Conservation (phyloP, 2,888 invertebrate species). For the Adelphocoris suturalis region DNA sequence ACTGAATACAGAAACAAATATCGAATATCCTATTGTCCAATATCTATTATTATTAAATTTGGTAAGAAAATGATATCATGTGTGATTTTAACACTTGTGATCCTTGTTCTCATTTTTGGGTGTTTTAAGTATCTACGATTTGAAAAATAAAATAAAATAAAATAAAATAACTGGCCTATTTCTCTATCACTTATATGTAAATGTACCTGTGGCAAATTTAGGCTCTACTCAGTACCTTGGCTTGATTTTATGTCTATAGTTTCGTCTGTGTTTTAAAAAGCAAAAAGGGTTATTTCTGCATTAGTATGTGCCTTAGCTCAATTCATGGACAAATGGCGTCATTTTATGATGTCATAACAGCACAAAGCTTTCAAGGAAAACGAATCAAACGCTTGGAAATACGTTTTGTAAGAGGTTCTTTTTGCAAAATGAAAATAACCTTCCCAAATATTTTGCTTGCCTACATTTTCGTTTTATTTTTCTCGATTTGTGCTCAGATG, state of each 20-base stretch:
- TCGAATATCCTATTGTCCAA: conserved; percentile 41
- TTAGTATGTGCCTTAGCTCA: conserved; percentile 41
- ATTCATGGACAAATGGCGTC: background rate
- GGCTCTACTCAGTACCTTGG: conserved; percentile 22
- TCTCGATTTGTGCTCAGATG: background rate
- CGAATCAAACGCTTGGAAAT: conserved; percentile 30
- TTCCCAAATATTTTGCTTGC: too few species aligned
- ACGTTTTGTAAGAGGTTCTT: background rate
- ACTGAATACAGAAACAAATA: conserved; percentile 3
- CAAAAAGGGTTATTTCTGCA: conserved; percentile 20
- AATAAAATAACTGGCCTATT: conserved; percentile 21
- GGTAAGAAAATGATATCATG: conserved; percentile 9
- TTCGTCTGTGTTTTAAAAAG: background rate
- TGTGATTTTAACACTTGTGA: conserved; percentile 43
- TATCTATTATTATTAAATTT: conserved; percentile 41
- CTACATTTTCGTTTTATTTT: background rate
- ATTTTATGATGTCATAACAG: background rate
- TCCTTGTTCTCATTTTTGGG: conserved; percentile 29
- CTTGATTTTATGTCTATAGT: background rate
- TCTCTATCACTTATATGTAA: background rate
- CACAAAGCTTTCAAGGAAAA: conserved; percentile 21
- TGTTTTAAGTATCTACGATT: conserved; percentile 12
- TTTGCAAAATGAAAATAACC: background rate
- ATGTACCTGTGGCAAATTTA: conserved; percentile 49
- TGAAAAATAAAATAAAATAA: too few species aligned